Evolutionary conservation across 2,113 vertebrate species (phyloP), one percentile per base, ranked within the genome.

Genomic region (Lanius ludovicianus): DNA sequence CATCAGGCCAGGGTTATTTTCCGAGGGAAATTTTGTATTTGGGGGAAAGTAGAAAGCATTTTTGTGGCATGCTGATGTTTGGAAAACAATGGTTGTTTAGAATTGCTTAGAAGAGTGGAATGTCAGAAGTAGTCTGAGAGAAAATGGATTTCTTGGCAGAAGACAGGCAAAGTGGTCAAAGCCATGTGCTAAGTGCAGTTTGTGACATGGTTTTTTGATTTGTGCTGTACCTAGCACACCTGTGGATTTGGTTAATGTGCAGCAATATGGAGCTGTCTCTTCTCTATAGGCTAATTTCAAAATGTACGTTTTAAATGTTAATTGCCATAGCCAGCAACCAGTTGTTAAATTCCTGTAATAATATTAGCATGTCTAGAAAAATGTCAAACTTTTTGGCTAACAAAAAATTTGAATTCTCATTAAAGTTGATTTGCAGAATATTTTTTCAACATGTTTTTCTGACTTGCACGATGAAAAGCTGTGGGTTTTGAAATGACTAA

Each of bases 121-220:
- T 95, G 92, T 86, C 64, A 94, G 27, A 93, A 97, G 60, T 10
- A 95, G 85, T 94, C 76, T 2, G 68, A 68, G 88, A 81, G 93
- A 93, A 96, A 96, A 96, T 95, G 92, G 96, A 44, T 94, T 92
- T 97, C 41, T 65, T 96, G 96, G 96, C 95, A 96, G 78, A 57
- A 81, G 47, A 47, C 42, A 60, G 59, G 37, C 39, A 4, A 81
- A 87, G 60, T 60, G 39, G 86, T 64, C 53, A 78, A 87, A 84
- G 60, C 47, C 69, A 49, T 39, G 64, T 82, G 69, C 60, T 78
- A 60, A 80, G 6, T 75, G 69, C n/a, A 75, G 25, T 75, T 68
- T 60, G n/a, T 95, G 56, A 64, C 15, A 17, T 19, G 39, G 13
- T n/a, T 92, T 89, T 92, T 55, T 78, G 33, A 56, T 68, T 71